Evolutionary conservation across 2,888 invertebrate genomes (phyloP), one percentile per base, ranked within the genome.

Genomic region (Diachrysia chrysitis): DNA sequence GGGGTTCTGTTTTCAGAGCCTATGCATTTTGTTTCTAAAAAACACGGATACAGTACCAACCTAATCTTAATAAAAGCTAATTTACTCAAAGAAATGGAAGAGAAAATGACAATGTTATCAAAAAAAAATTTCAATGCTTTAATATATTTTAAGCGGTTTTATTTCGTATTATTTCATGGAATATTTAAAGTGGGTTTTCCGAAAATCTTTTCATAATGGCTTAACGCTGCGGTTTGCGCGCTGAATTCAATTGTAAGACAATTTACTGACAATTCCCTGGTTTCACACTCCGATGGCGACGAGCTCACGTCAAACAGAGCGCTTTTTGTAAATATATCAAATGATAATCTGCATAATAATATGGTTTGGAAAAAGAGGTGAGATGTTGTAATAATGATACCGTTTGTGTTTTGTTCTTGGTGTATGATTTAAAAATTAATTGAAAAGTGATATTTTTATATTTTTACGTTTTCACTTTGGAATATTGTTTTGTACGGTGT

Each of bases 191-290:
- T 29, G 19, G 6, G 0, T 57, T 59, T 75, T 73, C 74, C 68
- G 58, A 0, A 7, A 16, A 1, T 9, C 0, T 62, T 73, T 23
- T 32, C 10, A 23, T 16, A 51, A 54, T 62, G 68, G 58, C 23
- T n/a, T n/a, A 19, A 62, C 48, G 32, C 56, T 53, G 56, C 54
- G 19, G 66, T 60, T 57, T 60, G 35, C 63, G 54, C 63, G 64
- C 67, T 67, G 58, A 67, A 81, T 79, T 65, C 72, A 79, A 79
- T 79, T 79, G 75, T 75, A 63, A 69, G 69, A 81, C 79, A 81
- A 78, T 81, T 78, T 78, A 63, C 63, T 62, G 69, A 81, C 79
- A 81, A 74, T 71, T 66, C 67, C 63, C 64, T 35, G 7, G 60
- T 71, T 68, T 72, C 66, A 78, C 69, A 78, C 79, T 65, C 64